Evolutionary conservation across 2,113 vertebrate genomes (phyloP), one percentile per base, ranked within the genome.

Genomic region (Pelvicachromis taeniatus): DNA sequence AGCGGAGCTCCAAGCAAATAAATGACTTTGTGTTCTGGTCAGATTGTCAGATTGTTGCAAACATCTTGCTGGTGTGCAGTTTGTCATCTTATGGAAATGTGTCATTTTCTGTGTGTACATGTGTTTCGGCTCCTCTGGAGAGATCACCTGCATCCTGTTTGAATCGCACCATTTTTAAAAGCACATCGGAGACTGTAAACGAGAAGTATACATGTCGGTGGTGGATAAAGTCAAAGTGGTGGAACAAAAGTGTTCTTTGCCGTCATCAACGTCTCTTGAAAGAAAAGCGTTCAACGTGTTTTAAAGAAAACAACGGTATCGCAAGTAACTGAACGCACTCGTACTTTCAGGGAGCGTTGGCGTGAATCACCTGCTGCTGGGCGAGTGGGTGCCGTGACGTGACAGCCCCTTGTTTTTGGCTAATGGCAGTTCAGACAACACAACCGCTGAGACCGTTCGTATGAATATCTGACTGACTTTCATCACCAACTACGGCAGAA

Each of bases 121-220:
- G 33, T 75, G 70, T 52, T 75, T 75, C 4, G 26, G 16, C 17
- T 52, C 70, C n/a, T 75, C 45, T 52, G 45, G 45, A 75, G 70
- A 29, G 21, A 26, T 50, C 16, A 19, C 12, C 16, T 4, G 3
- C 17, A 31, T 33, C 26, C 6, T 6, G 19, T 38, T 17, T 50
- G 45, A 33, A 52, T 13, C 0, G 1, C 26, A 13, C 70, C 52
- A 2, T 8, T 75, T 75, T 8, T 31, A 75, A 31, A 50, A 31
- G 14, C 68, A 75, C 23, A 0, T 50, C 4, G 68, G 31, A 12
- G 26, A 16, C 45, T 50, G 68, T 16, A 31, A 31, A 75, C 4
- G 7, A 31, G 0, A 73, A 0, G 14, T 0, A 0, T 50, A 31
- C 45, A 13, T n/a, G 10, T n/a, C 3, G 6, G 4, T 75, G 8